These are phyloP conservation scores for Dendrolimus houi DNA, from an alignment of 2,888 invertebrate genomes.

Conservation along the genomic window DNA sequence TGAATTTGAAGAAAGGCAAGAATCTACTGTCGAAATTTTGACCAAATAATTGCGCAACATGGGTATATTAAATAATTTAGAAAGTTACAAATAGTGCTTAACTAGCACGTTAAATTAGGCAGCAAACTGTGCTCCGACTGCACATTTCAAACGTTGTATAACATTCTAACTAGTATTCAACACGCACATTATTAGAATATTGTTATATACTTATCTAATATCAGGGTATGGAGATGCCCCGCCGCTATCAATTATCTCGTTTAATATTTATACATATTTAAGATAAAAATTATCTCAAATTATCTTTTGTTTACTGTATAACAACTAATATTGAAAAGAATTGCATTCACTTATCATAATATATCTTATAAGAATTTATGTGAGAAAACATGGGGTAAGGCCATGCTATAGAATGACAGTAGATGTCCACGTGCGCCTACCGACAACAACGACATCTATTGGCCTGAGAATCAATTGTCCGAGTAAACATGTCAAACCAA, in stretches of 20 bases:
- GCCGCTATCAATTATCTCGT: slow-evolving; percentile 8
- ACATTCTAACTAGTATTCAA: not conserved
- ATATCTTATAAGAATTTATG: too few species aligned
- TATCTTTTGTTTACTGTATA: not conserved
- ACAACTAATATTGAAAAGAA: not conserved
- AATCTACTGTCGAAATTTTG: not conserved
- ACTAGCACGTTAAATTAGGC: not conserved
- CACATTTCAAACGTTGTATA: not conserved
- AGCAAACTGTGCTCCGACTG: not conserved
- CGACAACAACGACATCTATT: slow-evolving; percentile 56
- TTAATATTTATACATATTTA: slow-evolving; percentile 6
- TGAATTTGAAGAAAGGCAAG: not conserved
- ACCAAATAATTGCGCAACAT: not conserved
- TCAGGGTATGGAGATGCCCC: not conserved
- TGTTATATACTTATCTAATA: not conserved
- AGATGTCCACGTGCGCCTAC: slow-evolving; percentile 22
- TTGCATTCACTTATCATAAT: too few species aligned
- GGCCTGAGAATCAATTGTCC: slow-evolving; percentile 32
- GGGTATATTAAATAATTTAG: not conserved
- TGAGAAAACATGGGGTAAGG: slow-evolving; percentile 15
- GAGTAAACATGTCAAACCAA: slow-evolving; percentile 68
- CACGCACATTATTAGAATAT: not conserved
- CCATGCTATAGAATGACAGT: slow-evolving; percentile 4
- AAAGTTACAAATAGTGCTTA: not conserved
- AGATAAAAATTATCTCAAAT: slow-evolving; percentile 6